Percentiles rank a stretch among this genome's conserved stretches.
Conservation (phyloP, 2,888 invertebrate species). For the Biston stratarius region DNA sequence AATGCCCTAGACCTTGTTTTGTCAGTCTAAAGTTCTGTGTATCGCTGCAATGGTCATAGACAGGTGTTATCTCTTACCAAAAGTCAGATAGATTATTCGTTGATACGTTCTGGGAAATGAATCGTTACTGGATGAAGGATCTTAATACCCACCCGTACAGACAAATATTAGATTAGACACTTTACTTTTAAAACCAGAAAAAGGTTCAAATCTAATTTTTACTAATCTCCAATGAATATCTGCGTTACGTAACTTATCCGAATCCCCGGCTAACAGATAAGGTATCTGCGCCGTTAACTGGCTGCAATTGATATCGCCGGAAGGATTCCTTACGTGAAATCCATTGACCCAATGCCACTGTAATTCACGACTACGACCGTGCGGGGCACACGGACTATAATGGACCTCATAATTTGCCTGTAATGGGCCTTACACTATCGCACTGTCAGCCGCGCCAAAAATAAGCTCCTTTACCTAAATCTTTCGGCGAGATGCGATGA, state of each 20-base stretch:
- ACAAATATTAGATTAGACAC: not conserved
- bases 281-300: constrained; percentile 44
- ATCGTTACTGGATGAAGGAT: not conserved
- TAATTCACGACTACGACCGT: constrained; percentile 75
- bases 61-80: too few species aligned
- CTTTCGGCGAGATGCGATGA: constrained; percentile 50
- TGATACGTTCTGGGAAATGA: not conserved
- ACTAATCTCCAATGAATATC: constrained; percentile 20
- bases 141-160: not conserved
- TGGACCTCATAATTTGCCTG: constrained; percentile 82
- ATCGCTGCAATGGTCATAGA: too few species aligned
- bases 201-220: constrained; percentile 7
- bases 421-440: constrained; percentile 85
- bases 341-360: constrained; percentile 77
- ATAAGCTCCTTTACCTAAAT: constrained; percentile 78
- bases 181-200: not conserved
- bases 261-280: constrained; percentile 34
- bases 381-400: constrained; percentile 81
- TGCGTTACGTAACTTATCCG: constrained; percentile 15
- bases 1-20: too few species aligned
- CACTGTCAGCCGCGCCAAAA: constrained; percentile 81
- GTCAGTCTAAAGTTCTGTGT: too few species aligned
- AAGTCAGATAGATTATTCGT: not conserved
- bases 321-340: constrained; percentile 78
- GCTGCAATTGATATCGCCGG: constrained; percentile 47